A percentile compares a stretch with the other conserved stretches of the same genome.
Evolutionary conservation across 2,888 invertebrate genomes (phyloP).

Genomic region (Cantharis rustica): DNA sequence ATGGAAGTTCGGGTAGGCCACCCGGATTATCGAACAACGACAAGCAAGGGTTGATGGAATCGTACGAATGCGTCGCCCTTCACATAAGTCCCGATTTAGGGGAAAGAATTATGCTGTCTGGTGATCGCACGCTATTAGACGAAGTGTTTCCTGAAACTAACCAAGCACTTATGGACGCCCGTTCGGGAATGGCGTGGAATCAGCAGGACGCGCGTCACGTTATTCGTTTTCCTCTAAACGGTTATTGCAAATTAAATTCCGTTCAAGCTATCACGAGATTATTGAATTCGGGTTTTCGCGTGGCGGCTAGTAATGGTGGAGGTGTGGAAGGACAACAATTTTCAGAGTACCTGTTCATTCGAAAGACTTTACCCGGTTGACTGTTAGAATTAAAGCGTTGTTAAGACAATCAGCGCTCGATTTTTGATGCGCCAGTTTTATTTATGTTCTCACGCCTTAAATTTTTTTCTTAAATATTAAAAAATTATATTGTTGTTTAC

Average conservation of each 20-base stretch:
- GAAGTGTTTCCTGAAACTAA: slow-evolving; percentile 79
- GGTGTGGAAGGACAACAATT: slow-evolving; percentile 90
- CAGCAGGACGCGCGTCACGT: slow-evolving; percentile 81
- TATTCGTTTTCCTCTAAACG: slow-evolving; percentile 84
- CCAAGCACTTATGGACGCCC: slow-evolving; percentile 78
- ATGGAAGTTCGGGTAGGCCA: slow-evolving; percentile 39
- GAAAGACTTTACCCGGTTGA: slow-evolving; percentile 56
- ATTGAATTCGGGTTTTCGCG: slow-evolving; percentile 76
- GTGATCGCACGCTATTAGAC: slow-evolving; percentile 75
- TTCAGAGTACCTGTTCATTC: slow-evolving; percentile 83
- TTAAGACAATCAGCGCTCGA: slow-evolving; percentile 39
- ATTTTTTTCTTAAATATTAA: slow-evolving; percentile 33
- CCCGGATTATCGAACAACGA: slow-evolving; percentile 38
- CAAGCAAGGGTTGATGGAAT: slow-evolving; percentile 49
- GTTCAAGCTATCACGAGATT: slow-evolving; percentile 84
- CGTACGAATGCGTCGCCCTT: slow-evolving; percentile 78
- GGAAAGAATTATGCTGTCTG: slow-evolving; percentile 81
- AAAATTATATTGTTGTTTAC: slow-evolving; percentile 33
- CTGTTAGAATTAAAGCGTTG: slow-evolving; percentile 3
- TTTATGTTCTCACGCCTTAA: slow-evolving; percentile 32
- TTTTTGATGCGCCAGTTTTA: slow-evolving; percentile 31
- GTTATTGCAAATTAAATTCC: slow-evolving; percentile 89
- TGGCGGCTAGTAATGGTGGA: slow-evolving; percentile 83
- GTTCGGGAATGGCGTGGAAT: slow-evolving; percentile 78
- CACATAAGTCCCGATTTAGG: slow-evolving; percentile 82